Evolutionary conservation across 2,113 vertebrate genomes (phyloP).

Genomic region (Phasianus colchicus): DNA sequence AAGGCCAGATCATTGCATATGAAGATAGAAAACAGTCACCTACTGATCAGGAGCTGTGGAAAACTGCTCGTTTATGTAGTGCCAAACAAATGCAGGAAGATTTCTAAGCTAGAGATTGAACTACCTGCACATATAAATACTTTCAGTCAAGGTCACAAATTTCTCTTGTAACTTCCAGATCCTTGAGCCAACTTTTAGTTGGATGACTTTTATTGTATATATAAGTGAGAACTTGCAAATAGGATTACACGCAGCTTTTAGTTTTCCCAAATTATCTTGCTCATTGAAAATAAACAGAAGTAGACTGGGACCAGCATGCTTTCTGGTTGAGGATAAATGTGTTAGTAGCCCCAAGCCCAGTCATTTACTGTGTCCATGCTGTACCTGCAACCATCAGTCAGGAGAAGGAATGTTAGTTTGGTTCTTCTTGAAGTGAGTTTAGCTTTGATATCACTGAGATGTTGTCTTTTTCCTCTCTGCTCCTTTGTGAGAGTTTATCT

Average conservation of each 20-base stretch:
- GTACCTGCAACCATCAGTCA: not conserved
- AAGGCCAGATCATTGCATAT: not conserved
- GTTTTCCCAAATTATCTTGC: not conserved
- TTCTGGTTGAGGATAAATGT: not conserved
- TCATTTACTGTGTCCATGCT: not conserved
- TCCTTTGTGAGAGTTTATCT: not conserved
- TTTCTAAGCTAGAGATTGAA: not conserved
- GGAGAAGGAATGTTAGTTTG: not conserved
- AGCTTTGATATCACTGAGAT: not conserved
- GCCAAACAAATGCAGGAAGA: not conserved
- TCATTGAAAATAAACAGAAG: not conserved
- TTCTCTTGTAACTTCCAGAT: not conserved
- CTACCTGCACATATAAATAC: not conserved
- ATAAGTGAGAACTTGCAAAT: not conserved
- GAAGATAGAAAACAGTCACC: not conserved
- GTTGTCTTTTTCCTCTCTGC: not conserved
- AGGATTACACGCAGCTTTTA: not conserved
- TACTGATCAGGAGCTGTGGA: not conserved
- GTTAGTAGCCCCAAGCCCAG: not conserved
- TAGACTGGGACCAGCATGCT: not conserved
- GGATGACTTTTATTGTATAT: fast-evolving
- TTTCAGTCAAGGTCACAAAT: not conserved
- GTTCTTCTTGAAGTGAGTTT: not conserved
- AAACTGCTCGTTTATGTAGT: not conserved
- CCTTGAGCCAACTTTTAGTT: not conserved